Conservation (phyloP, 2,113 vertebrate genomes). For the Eurypyga helias region DNA sequence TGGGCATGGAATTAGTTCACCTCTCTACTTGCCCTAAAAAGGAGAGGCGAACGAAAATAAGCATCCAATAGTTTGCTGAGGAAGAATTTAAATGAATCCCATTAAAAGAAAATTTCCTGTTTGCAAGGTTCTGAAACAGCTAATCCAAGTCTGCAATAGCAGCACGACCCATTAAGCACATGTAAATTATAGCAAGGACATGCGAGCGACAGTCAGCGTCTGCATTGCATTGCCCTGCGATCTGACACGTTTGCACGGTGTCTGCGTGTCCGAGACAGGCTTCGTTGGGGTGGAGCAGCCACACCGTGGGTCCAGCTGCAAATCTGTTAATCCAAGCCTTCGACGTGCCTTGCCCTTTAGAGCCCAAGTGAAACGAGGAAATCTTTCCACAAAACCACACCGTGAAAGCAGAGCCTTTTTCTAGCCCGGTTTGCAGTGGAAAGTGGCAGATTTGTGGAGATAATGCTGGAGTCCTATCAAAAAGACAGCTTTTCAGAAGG, state of each 20-base stretch:
- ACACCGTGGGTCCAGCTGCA: background rate
- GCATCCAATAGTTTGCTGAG: background rate
- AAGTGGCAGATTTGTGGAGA: background rate
- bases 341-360: background rate
- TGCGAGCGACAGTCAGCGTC: fast-evolving
- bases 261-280: fast-evolving
- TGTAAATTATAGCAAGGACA: background rate
- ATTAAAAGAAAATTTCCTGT: background rate
- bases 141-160: background rate
- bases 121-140: background rate
- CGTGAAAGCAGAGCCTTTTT: background rate
- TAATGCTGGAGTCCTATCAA: background rate
- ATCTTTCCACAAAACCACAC: background rate
- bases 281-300: background rate
- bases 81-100: background rate
- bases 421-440: background rate
- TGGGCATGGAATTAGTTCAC: background rate
- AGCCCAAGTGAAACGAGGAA: background rate
- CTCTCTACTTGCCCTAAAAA: background rate
- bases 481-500: slow-evolving; percentile 12
- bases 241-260: fast-evolving
- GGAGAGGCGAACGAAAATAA: background rate
- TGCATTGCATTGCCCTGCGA: fast-evolving
- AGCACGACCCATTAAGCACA: fast-evolving
- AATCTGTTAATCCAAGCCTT: background rate